These are phyloP conservation scores for Drosophila baimaii DNA, from an alignment of 1,140 invertebrate species.

Conservation along the genomic window DNA sequence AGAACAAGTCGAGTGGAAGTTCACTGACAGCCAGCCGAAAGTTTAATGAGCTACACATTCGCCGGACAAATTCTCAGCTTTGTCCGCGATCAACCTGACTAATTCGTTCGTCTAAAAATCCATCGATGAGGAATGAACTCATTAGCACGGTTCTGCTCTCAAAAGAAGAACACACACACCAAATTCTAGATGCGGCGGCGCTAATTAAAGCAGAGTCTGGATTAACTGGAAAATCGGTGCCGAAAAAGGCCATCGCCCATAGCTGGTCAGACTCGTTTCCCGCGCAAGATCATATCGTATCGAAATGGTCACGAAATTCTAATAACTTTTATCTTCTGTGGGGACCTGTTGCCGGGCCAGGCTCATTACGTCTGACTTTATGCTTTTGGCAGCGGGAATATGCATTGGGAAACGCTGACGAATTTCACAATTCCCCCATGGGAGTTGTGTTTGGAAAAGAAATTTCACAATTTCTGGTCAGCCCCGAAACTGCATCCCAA, in stretches of 20 bases:
- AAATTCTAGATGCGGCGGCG: slow-evolving; percentile 52
- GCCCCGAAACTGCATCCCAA: slow-evolving; percentile 45
- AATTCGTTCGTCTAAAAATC: slow-evolving; percentile 20
- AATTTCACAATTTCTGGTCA: slow-evolving; percentile 53
- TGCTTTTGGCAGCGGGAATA: slow-evolving; percentile 10
- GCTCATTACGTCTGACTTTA: slow-evolving; percentile 19
- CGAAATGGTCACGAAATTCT: slow-evolving; percentile 14
- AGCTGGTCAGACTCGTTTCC: slow-evolving; percentile 57
- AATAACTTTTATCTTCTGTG: slow-evolving; percentile 19
- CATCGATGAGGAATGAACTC: slow-evolving; percentile 54
- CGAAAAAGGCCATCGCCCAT: slow-evolving; percentile 51
- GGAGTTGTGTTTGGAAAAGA: slow-evolving; percentile 19
- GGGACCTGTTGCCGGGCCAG: slow-evolving; percentile 32
- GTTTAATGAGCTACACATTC: slow-evolving; percentile 34
- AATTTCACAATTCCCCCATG: slow-evolving; percentile 45
- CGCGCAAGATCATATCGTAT: slow-evolving; percentile 14
- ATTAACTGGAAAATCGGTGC: slow-evolving; percentile 61
- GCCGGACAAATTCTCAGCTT: slow-evolving; percentile 45
- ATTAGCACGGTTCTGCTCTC: slow-evolving; percentile 52
- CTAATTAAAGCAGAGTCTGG: slow-evolving; percentile 66
- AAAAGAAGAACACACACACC: no score
- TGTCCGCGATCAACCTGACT: slow-evolving; percentile 35
- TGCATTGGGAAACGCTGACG: slow-evolving; percentile 14
- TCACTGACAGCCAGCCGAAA: slow-evolving; percentile 17
- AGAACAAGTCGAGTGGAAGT: slow-evolving; percentile 41